Conservation (phyloP, 2,797 vertebrate genomes). For the Okamejei kenojei region DNA sequence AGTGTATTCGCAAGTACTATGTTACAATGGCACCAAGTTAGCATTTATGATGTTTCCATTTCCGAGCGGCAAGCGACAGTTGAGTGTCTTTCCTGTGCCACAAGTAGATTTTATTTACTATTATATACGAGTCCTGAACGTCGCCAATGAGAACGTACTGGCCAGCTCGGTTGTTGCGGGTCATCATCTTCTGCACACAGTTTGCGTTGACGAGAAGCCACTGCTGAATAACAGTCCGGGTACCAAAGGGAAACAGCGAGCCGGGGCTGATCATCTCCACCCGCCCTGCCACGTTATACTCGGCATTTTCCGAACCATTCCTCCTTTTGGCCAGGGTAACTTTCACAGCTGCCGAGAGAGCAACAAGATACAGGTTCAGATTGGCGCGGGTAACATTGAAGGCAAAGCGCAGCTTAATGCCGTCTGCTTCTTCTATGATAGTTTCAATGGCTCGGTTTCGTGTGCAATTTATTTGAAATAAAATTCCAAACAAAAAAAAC, state of each 20-base stretch:
- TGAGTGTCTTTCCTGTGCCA: slow-evolving; percentile 73
- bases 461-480: background rate
- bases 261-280: slow-evolving; percentile 73
- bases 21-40: slow-evolving; percentile 38
- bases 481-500: slow-evolving; percentile 39
- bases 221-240: slow-evolving; percentile 67
- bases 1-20: slow-evolving; percentile 41
- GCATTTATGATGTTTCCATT: slow-evolving; percentile 78
- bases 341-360: slow-evolving; percentile 60
- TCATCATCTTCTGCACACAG: slow-evolving; percentile 60
- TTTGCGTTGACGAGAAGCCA: slow-evolving; percentile 78
- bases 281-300: slow-evolving; percentile 67
- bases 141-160: slow-evolving; percentile 70
- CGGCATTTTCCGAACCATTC: slow-evolving; percentile 52
- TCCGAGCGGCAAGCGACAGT: slow-evolving; percentile 66
- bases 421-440: background rate
- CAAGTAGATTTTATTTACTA: slow-evolving; percentile 64
- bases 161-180: slow-evolving; percentile 58
- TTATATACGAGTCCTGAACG: slow-evolving; percentile 58
- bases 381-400: background rate
- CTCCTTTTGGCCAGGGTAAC: slow-evolving; percentile 68
- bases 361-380: background rate
- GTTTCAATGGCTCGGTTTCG: background rate
- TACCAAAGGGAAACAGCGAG: slow-evolving; percentile 71
- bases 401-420: background rate